These are phyloP conservation scores for Brachyrhaphis roseni DNA, from an alignment of 2,797 vertebrate genomes.

Conservation along the genomic window DNA sequence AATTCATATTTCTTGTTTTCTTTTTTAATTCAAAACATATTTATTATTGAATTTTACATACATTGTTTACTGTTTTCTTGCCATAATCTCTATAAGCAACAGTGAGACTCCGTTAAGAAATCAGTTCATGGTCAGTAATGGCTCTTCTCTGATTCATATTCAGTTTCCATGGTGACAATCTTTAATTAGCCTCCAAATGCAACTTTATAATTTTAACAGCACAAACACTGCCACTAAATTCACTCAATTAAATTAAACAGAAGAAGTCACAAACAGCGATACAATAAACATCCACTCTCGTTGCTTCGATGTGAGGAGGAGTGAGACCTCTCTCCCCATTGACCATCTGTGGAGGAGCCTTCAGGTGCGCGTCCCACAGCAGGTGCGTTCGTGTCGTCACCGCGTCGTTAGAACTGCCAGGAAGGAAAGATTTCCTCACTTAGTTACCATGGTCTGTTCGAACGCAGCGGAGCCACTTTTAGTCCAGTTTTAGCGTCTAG, in stretches of 20 bases:
- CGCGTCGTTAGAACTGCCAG: conserved; percentile 48
- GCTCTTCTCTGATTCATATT: background rate
- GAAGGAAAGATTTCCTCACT: conserved; percentile 58
- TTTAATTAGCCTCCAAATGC: background rate
- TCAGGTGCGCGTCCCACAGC: conserved; percentile 61
- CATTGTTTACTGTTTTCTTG: background rate
- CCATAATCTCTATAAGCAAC: background rate
- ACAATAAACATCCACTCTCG: background rate
- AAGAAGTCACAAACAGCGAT: background rate
- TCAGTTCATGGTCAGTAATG: background rate
- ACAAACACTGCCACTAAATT: background rate
- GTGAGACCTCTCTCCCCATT: background rate
- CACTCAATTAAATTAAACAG: background rate
- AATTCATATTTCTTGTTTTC: background rate
- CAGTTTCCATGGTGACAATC: background rate
- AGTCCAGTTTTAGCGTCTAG: background rate
- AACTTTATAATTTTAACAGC: background rate
- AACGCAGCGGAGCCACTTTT: background rate
- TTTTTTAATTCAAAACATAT: too few species aligned
- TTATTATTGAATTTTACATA: too few species aligned
- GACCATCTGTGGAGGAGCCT: conserved; percentile 30
- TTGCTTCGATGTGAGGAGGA: background rate
- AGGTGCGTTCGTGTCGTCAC: conserved; percentile 71
- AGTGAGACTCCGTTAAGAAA: background rate
- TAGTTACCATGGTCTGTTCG: background rate